A percentile compares a stretch with the other conserved stretches of the same genome.
These are phyloP conservation scores for Labrus mixtus DNA, from an alignment of 2,113 vertebrate species.

Conservation along the genomic window DNA sequence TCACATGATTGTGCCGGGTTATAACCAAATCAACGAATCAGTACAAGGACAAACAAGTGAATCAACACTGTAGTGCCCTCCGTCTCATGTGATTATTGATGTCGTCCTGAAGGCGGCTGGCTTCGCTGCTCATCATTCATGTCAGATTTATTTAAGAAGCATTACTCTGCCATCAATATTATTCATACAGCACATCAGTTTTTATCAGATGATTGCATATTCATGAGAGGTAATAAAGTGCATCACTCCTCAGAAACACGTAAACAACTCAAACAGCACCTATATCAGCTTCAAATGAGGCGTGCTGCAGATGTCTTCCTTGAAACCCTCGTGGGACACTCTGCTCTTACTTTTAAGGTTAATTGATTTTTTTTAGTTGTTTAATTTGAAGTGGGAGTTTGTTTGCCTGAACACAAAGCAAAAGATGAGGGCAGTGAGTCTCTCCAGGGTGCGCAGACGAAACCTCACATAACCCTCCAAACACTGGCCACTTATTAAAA, in stretches of 20 bases:
- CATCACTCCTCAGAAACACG: background rate
- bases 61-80: too few species aligned
- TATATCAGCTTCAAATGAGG: constrained; percentile 15
- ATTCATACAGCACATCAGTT: background rate
- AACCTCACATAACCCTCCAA: constrained; percentile 21
- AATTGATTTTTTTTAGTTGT: constrained; percentile 48
- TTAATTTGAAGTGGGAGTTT: constrained; percentile 37
- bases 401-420: constrained; percentile 28
- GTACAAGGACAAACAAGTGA: too few species aligned
- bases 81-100: background rate
- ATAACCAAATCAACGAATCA: too few species aligned
- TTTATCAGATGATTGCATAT: background rate
- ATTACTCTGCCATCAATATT: background rate
- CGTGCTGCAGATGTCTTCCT: background rate
- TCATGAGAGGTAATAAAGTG: background rate
- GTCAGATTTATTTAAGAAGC: background rate
- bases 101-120: background rate
- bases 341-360: constrained; percentile 40
- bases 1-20: too few species aligned
- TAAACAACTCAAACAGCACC: background rate
- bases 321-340: background rate
- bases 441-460: constrained; percentile 7
- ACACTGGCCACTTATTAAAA: constrained; percentile 58
- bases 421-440: constrained; percentile 26
- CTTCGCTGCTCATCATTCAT: background rate